Conservation (phyloP, 2,113 vertebrate genomes). For the Rhizomys pruinosus region DNA sequence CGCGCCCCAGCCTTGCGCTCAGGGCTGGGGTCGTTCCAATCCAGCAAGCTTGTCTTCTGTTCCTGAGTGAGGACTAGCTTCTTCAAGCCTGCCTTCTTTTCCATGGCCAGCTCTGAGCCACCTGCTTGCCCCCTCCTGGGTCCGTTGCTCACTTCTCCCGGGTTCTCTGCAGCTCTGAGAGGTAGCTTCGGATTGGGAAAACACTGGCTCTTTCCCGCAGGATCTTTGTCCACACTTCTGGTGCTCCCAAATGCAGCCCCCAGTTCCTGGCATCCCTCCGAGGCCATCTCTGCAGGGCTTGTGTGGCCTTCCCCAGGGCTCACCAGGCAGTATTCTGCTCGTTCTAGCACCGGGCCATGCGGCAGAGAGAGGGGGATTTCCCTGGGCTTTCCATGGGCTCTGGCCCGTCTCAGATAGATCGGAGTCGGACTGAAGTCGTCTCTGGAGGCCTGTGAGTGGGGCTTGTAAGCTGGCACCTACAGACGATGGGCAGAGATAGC, state of each 20-base stretch:
- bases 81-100: constrained; percentile 71
- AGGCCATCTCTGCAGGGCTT: not conserved
- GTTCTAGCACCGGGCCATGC: constrained; percentile 61
- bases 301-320: not conserved
- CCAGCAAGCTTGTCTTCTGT: constrained; percentile 62
- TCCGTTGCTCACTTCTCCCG: not conserved
- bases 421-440: constrained; percentile 70
- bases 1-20: accelerated
- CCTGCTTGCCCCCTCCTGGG: constrained; percentile 29
- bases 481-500: not conserved
- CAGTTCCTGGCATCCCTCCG: not conserved
- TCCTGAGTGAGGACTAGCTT: constrained; percentile 72
- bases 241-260: not conserved
- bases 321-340: not conserved
- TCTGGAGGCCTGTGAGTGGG: constrained; percentile 59
- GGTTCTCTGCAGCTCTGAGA: constrained; percentile 29
- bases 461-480: constrained; percentile 70
- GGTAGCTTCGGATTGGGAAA: constrained; percentile 30
- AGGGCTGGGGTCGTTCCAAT: constrained; percentile 29
- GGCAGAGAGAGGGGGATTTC: constrained; percentile 71
- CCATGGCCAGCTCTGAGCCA: constrained; percentile 47
- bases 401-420: constrained; percentile 73
- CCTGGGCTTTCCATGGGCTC: constrained; percentile 43
- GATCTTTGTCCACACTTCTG: not conserved
- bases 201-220: not conserved